These are phyloP conservation scores for Dipodomys spectabilis DNA, from an alignment of 2,113 vertebrate species.

Conservation along the genomic window DNA sequence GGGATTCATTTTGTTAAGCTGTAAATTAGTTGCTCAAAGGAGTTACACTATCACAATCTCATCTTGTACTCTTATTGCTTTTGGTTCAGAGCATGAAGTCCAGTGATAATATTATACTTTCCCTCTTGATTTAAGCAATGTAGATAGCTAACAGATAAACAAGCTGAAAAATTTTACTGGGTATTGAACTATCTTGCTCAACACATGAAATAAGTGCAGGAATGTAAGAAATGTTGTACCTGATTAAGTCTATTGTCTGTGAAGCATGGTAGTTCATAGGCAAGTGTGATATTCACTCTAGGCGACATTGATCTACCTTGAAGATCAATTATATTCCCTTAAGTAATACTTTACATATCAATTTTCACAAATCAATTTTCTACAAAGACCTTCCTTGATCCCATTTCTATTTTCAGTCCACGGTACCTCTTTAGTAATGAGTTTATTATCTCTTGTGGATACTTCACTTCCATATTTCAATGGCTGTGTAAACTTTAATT, in stretches of 20 bases:
- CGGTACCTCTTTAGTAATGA: conserved; percentile 59
- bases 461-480: conserved; percentile 56
- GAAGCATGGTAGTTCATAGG: conserved; percentile 27
- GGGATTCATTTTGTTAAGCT: too few relatives aligned
- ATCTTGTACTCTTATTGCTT: not conserved
- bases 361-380: conserved; percentile 67
- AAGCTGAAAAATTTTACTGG: conserved; percentile 39
- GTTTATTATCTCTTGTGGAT: conserved; percentile 69
- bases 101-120: conserved; percentile 5
- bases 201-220: conserved; percentile 39
- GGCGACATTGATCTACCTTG: conserved; percentile 58
- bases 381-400: conserved; percentile 67
- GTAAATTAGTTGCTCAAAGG: too few relatives aligned
- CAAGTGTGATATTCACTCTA: not conserved
- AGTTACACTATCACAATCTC: not conserved
- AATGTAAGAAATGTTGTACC: conserved; percentile 36
- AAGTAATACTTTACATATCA: conserved; percentile 53
- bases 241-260: conserved; percentile 48
- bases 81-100: not conserved
- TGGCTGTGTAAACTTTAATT: conserved; percentile 62
- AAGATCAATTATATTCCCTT: conserved; percentile 59
- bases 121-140: conserved; percentile 3
- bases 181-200: conserved; percentile 39
- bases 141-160: conserved; percentile 34
- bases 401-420: conserved; percentile 69